A percentile compares a stretch with the other conserved stretches of the same genome.
Evolutionary conservation across 1,140 invertebrate species (phyloP).

Genomic region (Rhyzopertha dominica): DNA sequence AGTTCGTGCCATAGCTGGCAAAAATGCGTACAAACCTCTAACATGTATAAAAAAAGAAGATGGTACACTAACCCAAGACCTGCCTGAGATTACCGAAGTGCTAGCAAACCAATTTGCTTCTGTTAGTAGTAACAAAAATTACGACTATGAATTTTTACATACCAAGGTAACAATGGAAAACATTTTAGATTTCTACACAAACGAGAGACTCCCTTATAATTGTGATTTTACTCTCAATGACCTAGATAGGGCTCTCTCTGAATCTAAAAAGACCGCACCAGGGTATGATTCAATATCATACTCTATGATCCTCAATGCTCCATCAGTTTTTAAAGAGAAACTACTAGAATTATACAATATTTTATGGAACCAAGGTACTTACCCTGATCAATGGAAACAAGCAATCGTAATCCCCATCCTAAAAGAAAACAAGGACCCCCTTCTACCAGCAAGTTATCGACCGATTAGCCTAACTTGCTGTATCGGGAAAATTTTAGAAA

Average conservation of each 20-base stretch:
- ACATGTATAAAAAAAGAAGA: too few relatives aligned
- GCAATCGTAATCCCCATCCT: slow-evolving; percentile 16
- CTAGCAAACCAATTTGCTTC: too few relatives aligned
- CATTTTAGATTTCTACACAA: too few relatives aligned
- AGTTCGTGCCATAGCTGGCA: too few relatives aligned
- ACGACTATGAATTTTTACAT: too few relatives aligned
- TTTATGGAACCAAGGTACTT: slow-evolving; percentile 8
- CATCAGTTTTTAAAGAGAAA: neutral
- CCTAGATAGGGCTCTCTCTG: slow-evolving; percentile 4
- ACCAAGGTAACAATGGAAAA: too few relatives aligned
- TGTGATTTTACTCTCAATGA: too few relatives aligned
- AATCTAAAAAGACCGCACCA: slow-evolving; percentile 12
- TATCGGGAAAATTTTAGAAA: slow-evolving; percentile 17
- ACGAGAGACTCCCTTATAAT: too few relatives aligned
- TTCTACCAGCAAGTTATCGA: slow-evolving; percentile 17
- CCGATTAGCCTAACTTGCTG: slow-evolving; percentile 18
- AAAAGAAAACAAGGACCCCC: slow-evolving; percentile 16
- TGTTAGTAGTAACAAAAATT: too few relatives aligned
- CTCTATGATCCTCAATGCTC: slow-evolving; percentile 6
- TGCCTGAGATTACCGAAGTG: too few relatives aligned
- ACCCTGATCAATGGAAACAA: slow-evolving; percentile 11
- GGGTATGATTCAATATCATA: slow-evolving; percentile 14
- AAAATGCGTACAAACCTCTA: too few relatives aligned
- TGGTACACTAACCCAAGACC: too few relatives aligned
- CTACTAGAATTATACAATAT: slow-evolving; percentile 17